Conservation (phyloP, 2,113 vertebrate genomes). For the Mohoua ochrocephala region DNA sequence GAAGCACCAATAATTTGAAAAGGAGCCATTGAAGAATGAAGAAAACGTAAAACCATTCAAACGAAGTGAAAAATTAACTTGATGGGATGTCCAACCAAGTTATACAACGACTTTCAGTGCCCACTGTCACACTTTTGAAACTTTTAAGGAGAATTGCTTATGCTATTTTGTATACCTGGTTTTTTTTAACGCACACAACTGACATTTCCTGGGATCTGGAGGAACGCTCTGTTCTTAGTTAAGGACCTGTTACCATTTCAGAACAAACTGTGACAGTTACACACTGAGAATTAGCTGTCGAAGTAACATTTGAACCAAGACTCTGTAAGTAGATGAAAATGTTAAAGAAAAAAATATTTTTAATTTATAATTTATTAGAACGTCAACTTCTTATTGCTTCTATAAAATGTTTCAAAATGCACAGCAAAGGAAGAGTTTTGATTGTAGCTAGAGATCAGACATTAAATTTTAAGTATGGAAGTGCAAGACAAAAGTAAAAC, state of each 20-base stretch:
- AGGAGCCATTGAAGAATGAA: background rate
- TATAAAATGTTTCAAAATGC: background rate
- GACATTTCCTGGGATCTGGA: background rate
- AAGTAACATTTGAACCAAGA: background rate
- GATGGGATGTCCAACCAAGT: background rate
- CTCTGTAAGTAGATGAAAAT: background rate
- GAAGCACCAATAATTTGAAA: background rate
- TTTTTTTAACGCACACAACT: background rate
- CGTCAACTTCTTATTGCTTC: background rate
- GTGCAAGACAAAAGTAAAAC: background rate
- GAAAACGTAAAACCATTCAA: background rate
- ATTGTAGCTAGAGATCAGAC: background rate
- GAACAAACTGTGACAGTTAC: background rate
- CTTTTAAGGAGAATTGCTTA: background rate
- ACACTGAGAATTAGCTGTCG: background rate
- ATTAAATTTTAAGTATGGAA: background rate
- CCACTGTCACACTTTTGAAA: background rate
- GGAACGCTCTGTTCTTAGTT: background rate
- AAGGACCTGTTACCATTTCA: background rate
- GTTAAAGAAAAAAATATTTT: background rate
- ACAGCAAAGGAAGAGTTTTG: constrained; percentile 11
- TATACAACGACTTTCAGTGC: background rate
- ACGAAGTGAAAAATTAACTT: constrained; percentile 4
- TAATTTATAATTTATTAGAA: constrained; percentile 45
- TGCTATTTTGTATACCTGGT: background rate